Conservation (phyloP, 53 echinoderm and acorn worm genomes). For the Echinometra lucunter region DNA sequence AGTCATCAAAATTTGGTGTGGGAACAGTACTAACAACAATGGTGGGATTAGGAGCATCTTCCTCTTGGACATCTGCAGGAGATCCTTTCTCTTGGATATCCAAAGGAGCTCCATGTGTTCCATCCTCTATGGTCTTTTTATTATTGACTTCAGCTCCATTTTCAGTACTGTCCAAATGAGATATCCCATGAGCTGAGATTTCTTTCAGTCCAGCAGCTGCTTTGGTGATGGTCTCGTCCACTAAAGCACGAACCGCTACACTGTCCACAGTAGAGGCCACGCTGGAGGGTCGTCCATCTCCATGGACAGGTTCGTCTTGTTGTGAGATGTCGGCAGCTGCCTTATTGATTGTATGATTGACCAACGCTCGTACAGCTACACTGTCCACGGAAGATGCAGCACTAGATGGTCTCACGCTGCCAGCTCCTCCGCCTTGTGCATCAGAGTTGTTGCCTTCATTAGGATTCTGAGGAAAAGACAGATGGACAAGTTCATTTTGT, state of each 20-base stretch:
- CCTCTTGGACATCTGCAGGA: not conserved
- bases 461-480: not conserved
- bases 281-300: conserved; percentile 39
- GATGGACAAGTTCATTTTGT: not conserved
- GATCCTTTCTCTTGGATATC: not conserved
- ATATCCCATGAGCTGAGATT: not conserved
- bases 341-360: conserved; percentile 26
- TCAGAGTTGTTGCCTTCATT: not conserved
- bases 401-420: conserved; percentile 21
- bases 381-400: conserved; percentile 60
- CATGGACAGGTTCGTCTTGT: not conserved
- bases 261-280: conserved; percentile 36
- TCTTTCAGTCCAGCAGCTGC: conserved; percentile 40
- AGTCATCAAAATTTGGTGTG: not conserved
- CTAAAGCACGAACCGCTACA: conserved; percentile 35
- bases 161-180: not conserved
- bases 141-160: not conserved
- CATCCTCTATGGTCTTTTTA: not conserved
- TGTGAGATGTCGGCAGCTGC: conserved; percentile 23
- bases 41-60: not conserved
- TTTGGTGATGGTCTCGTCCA: conserved; percentile 24
- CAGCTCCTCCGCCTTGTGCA: not conserved
- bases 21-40: conserved; percentile 19
- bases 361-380: conserved; percentile 43
- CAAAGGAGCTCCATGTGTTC: not conserved